Percentiles rank a stretch among this genome's conserved stretches.
These are phyloP conservation scores for Neelides sp. DNA, from an alignment of 1,140 invertebrate species.

Conservation along the genomic window DNA sequence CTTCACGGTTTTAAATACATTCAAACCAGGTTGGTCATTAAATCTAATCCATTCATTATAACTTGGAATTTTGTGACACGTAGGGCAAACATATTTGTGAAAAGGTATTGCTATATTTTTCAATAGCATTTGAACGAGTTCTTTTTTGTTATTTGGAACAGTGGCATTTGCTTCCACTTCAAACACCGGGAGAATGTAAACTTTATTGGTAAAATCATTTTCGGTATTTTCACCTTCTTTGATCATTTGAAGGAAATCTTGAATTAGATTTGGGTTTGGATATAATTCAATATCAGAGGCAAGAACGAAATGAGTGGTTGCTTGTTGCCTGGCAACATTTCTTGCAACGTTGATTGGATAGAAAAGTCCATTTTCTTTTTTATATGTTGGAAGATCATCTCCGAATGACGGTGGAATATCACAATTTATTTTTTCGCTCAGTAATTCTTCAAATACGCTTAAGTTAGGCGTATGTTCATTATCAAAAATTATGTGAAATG, in stretches of 20 bases:
- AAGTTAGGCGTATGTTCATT: constrained; percentile 12
- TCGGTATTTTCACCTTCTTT: constrained; percentile 20
- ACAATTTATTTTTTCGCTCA: too few species aligned
- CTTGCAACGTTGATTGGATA: constrained; percentile 59
- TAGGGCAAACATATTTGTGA: constrained; percentile 37
- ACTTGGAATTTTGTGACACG: constrained; percentile 37
- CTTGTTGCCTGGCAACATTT: constrained; percentile 33
- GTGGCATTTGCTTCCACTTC: constrained; percentile 35
- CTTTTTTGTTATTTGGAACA: constrained; percentile 33
- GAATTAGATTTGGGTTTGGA: constrained; percentile 27
- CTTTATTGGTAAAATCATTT: constrained; percentile 24
- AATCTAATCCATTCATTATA: constrained; percentile 29
- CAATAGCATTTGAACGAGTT: constrained; percentile 32
- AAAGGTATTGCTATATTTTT: constrained; percentile 35
- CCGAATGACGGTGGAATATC: too few species aligned
- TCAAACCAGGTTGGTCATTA: neutral
- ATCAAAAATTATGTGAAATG: constrained; percentile 34
- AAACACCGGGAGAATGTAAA: constrained; percentile 38
- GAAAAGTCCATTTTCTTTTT: constrained; percentile 38
- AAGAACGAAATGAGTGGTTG: constrained; percentile 38
- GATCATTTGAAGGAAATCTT: constrained; percentile 27
- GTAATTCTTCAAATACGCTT: too few species aligned
- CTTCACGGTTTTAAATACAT: constrained; percentile 29
- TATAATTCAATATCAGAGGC: constrained; percentile 36
- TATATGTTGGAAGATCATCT: neutral